A percentile compares a stretch with the other conserved stretches of the same genome.
These are phyloP conservation scores for Cherax quadricarinatus DNA, from an alignment of 1,140 invertebrate genomes.

Conservation along the genomic window DNA sequence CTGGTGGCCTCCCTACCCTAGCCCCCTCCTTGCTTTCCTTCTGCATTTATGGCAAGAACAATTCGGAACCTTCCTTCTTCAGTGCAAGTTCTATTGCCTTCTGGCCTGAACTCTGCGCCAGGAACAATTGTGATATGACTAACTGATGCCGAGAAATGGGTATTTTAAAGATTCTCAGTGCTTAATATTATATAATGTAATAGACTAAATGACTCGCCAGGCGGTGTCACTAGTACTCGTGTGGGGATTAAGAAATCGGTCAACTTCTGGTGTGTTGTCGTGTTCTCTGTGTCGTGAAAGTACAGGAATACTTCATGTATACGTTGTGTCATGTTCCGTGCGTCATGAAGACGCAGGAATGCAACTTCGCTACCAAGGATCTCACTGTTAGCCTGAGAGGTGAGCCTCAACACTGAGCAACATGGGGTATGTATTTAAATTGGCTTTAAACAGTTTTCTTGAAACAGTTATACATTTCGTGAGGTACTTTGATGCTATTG, in stretches of 20 bases:
- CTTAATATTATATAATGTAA: not conserved
- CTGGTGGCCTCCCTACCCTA: not conserved
- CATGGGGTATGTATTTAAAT: too few relatives aligned
- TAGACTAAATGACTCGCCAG: not conserved
- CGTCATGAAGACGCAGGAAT: not conserved
- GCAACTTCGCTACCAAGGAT: not conserved
- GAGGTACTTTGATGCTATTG: too few relatives aligned
- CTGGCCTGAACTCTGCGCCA: not conserved
- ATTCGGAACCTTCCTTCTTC: not conserved
- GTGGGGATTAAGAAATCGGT: not conserved
- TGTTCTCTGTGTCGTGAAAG: not conserved
- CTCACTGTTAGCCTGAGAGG: not conserved
- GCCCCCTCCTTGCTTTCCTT: not conserved
- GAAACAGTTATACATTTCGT: too few relatives aligned
- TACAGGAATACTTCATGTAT: not conserved
- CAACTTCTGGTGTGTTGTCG: not conserved
- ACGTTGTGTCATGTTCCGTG: not conserved
- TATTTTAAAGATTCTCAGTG: not conserved
- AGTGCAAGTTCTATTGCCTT: not conserved
- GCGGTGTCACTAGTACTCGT: not conserved
- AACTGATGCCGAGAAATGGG: not conserved
- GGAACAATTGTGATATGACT: not conserved
- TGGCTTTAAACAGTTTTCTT: too few relatives aligned
- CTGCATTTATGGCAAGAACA: not conserved
- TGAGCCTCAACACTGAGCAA: not conserved